A percentile compares a stretch with the other conserved stretches of the same genome.
Conservation (phyloP, 2,113 vertebrate species). For the Indicator indicator region DNA sequence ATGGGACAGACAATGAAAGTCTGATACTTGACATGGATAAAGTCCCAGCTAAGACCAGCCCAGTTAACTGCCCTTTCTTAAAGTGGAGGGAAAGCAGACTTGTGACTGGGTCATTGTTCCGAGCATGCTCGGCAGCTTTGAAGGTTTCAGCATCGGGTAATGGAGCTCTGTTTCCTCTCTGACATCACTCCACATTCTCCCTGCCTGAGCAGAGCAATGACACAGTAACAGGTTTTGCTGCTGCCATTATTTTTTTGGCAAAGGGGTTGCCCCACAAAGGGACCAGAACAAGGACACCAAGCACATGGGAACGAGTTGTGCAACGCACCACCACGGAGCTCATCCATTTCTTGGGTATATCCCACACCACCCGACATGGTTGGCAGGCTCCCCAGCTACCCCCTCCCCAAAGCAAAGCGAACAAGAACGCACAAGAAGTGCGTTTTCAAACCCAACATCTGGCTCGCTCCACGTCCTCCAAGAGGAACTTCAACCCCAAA, state of each 20-base stretch:
- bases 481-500: background rate
- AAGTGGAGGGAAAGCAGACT: background rate
- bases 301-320: background rate
- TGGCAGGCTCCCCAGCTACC: background rate
- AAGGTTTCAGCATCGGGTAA: background rate
- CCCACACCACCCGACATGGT: accelerated
- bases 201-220: background rate
- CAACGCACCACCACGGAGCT: background rate
- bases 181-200: background rate
- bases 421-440: accelerated
- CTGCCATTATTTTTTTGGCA: background rate
- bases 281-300: background rate
- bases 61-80: background rate
- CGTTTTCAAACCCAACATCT: background rate
- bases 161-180: background rate
- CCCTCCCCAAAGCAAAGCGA: background rate
- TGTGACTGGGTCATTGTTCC: background rate
- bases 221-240: slow-evolving; percentile 27
- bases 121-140: background rate
- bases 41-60: background rate
- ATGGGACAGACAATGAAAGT: background rate
- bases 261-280: background rate
- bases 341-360: background rate
- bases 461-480: background rate
- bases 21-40: background rate